These are phyloP conservation scores for Limnephilus rhombicus DNA, from an alignment of 2,888 invertebrate genomes.

Conservation along the genomic window DNA sequence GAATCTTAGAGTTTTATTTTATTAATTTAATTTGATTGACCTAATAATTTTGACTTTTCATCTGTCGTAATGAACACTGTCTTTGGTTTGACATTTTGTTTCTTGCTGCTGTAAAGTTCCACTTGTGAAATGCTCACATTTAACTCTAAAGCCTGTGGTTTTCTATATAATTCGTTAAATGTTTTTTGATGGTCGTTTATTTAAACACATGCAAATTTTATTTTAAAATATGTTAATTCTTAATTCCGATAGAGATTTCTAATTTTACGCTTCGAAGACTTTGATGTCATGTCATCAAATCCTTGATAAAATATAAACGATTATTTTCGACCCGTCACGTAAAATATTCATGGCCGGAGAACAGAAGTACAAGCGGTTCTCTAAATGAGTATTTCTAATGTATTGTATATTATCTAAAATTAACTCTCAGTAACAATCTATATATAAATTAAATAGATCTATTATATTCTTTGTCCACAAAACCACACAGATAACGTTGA, in stretches of 20 bases:
- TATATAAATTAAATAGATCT: background rate
- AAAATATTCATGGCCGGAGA: background rate
- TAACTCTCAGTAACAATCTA: background rate
- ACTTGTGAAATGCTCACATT: background rate
- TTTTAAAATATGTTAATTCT: background rate
- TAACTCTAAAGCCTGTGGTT: slow-evolving; percentile 1
- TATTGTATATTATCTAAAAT: background rate
- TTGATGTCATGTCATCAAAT: background rate
- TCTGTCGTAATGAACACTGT: background rate
- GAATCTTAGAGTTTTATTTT: background rate
- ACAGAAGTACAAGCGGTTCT: background rate
- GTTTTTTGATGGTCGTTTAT: background rate
- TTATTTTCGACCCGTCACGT: background rate
- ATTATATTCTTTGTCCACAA: background rate
- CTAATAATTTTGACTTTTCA: background rate
- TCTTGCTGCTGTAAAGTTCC: background rate
- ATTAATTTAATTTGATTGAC: background rate
- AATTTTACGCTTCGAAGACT: slow-evolving; percentile 14
- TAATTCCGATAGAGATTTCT: slow-evolving; percentile 7
- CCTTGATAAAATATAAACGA: background rate
- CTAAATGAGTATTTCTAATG: background rate
- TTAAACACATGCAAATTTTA: slow-evolving; percentile 13
- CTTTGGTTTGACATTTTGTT: slow-evolving; percentile 5
- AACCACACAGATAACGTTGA: background rate
- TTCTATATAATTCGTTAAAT: background rate